Conservation (phyloP, 2,113 vertebrate species). For the Ascaphus truei region DNA sequence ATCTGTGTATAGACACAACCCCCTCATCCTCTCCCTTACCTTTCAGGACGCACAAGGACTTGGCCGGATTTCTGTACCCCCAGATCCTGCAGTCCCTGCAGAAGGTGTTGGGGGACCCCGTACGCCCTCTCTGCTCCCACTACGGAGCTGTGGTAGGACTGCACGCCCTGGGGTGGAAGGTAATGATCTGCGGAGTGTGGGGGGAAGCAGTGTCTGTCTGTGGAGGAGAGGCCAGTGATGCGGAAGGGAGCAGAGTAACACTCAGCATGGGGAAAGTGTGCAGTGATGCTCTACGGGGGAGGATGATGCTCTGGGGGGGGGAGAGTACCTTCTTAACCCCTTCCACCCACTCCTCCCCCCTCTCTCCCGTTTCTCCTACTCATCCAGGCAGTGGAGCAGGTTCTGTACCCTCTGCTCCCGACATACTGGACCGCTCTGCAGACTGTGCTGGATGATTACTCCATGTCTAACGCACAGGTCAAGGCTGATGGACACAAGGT, state of each 20-base stretch:
- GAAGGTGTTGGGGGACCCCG: slow-evolving; percentile 85
- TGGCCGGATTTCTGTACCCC: slow-evolving; percentile 81
- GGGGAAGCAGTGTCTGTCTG: background rate
- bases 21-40: too few relatives aligned
- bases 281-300: too few relatives aligned
- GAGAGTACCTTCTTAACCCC: too few relatives aligned
- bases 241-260: too few relatives aligned
- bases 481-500: slow-evolving; percentile 92
- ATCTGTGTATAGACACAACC: too few relatives aligned
- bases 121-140: slow-evolving; percentile 88
- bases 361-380: too few relatives aligned
- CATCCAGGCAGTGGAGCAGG: slow-evolving; percentile 79
- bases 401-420: slow-evolving; percentile 83
- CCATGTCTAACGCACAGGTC: slow-evolving; percentile 88
- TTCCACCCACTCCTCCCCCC: too few relatives aligned
- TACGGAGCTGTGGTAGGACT: slow-evolving; percentile 89
- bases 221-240: background rate
- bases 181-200: slow-evolving; percentile 48
- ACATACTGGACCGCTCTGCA: slow-evolving; percentile 91
- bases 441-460: slow-evolving; percentile 84
- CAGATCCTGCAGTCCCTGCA: slow-evolving; percentile 88
- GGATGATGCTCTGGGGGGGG: too few relatives aligned
- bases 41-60: slow-evolving; percentile 82
- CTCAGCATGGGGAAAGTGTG: too few relatives aligned
- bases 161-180: slow-evolving; percentile 89